Percentiles rank a stretch among this genome's conserved stretches.
These are phyloP conservation scores for Apis cerana DNA, from an alignment of 1,140 invertebrate genomes.

Conservation along the genomic window DNA sequence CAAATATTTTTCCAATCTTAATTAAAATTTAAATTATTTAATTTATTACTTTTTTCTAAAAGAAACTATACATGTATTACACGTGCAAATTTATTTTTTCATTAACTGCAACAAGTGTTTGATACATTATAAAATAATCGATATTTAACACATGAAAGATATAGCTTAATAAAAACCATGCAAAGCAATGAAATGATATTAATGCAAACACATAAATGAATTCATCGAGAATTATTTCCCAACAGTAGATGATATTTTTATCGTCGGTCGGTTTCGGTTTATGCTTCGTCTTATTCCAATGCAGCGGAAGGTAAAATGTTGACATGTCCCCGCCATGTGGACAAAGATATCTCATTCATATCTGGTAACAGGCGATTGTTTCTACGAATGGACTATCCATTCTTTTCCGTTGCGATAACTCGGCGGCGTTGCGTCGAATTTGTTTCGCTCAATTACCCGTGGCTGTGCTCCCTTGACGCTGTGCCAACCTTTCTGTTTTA, in stretches of 20 bases:
- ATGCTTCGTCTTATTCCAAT: background rate
- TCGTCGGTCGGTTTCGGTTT: background rate
- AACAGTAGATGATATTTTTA: background rate
- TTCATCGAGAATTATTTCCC: background rate
- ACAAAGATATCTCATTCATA: conserved; percentile 28
- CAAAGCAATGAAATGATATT: background rate
- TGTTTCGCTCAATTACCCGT: conserved; percentile 59
- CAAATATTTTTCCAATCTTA: no score
- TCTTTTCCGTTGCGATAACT: conserved; percentile 31
- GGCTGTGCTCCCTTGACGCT: conserved; percentile 53
- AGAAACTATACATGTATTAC: no score
- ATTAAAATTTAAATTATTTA: no score
- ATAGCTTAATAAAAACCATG: no score
- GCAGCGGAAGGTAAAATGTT: background rate
- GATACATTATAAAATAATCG: no score
- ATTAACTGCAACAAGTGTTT: no score
- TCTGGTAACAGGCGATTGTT: conserved; percentile 49
- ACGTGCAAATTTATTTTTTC: no score
- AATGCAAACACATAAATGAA: no score
- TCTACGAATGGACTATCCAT: conserved; percentile 18
- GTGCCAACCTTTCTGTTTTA: conserved; percentile 57
- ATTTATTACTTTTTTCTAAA: no score
- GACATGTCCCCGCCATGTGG: background rate
- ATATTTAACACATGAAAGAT: no score
- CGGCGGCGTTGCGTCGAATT: conserved; percentile 53